phyloP scores from a whole-genome alignment of 2,797 vertebrate species.

The Chrysolophus pictus region DNA sequence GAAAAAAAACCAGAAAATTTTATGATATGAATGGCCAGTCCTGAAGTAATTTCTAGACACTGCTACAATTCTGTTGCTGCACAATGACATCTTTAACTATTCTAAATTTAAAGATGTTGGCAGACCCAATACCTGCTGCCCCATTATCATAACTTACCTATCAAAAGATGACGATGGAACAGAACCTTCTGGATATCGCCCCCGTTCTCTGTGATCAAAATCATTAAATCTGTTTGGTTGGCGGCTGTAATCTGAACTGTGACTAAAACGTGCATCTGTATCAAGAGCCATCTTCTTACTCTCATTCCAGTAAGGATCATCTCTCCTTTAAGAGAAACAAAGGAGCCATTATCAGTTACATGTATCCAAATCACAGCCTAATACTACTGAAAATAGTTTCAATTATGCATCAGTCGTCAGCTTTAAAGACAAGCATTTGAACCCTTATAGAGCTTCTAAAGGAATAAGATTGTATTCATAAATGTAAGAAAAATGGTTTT shows the following conservation, averaged over 20 bases:
- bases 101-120: neutral
- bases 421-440: neutral
- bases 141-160: slow-evolving; percentile 78
- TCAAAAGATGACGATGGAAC: slow-evolving; percentile 88
- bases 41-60: neutral
- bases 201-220: slow-evolving; percentile 89
- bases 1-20: neutral
- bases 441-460: neutral
- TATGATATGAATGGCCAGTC: neutral
- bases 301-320: slow-evolving; percentile 93
- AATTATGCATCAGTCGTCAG: neutral
- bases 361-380: neutral
- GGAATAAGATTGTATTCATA: neutral
- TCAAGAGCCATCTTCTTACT: slow-evolving; percentile 93
- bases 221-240: slow-evolving; percentile 93
- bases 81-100: neutral
- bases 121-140: neutral
- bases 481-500: neutral
- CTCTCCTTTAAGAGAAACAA: slow-evolving; percentile 84
- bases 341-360: neutral
- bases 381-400: neutral
- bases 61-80: neutral
- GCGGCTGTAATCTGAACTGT: slow-evolving; percentile 90
- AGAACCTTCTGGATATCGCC: slow-evolving; percentile 87
- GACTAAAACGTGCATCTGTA: slow-evolving; percentile 87